These are phyloP conservation scores for Sarcophilus harrisii DNA, from an alignment of 2,797 vertebrate species.

Conservation along the genomic window DNA sequence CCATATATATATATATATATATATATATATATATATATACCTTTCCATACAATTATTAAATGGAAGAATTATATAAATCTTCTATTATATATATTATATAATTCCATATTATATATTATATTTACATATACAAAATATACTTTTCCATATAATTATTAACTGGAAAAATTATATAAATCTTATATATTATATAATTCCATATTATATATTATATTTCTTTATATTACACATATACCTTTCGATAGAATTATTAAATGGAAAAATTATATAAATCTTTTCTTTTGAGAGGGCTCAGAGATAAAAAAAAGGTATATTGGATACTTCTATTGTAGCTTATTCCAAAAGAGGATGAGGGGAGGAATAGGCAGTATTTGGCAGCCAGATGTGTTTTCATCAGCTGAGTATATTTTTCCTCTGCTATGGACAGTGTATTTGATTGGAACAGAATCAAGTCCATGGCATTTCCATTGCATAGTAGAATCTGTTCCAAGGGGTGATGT, in stretches of 20 bases:
- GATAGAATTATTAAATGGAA: neutral
- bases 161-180: no score
- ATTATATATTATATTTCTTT: neutral
- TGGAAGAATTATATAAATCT: no score
- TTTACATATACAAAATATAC: no score
- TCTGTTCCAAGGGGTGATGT: neutral
- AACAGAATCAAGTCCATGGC: conserved; percentile 22
- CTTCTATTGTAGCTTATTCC: conserved; percentile 28
- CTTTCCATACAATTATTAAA: no score
- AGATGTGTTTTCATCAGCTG: conserved; percentile 8
- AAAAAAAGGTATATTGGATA: conserved; percentile 58
- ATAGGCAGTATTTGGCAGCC: conserved; percentile 1
- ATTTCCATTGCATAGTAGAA: conserved; percentile 35
- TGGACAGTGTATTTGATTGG: neutral
- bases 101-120: no score
- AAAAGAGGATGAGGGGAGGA: neutral
- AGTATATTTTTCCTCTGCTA: conserved; percentile 8
- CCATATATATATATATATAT: no score
- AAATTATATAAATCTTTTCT: conserved; percentile 21
- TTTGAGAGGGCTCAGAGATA: conserved; percentile 51
- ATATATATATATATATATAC: no score
- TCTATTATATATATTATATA: no score
- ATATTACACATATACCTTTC: neutral
- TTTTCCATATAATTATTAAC: no score
- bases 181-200: neutral